Conservation (phyloP, 2,888 invertebrate genomes). For the Tipula helvola region DNA sequence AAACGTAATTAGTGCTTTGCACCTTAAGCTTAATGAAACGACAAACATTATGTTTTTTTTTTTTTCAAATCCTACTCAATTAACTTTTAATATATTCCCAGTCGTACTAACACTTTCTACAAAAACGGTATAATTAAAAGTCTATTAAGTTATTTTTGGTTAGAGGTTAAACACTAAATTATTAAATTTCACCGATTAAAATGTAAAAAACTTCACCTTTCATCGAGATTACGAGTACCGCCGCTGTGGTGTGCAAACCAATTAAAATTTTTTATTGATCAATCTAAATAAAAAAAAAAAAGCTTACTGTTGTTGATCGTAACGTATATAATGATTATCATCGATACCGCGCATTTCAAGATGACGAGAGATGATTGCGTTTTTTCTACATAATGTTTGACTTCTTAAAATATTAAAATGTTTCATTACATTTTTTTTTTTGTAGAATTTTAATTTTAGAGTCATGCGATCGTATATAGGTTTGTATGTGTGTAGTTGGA, state of each 20-base stretch:
- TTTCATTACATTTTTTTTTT: neutral
- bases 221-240: neutral
- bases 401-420: neutral
- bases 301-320: neutral
- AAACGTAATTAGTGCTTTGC: no score
- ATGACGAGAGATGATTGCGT: neutral
- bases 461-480: neutral
- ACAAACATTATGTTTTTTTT: no score
- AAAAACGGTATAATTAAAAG: neutral
- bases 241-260: neutral
- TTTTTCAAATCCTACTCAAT: no score
- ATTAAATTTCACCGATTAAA: neutral
- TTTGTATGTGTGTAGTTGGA: neutral
- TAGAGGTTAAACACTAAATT: neutral
- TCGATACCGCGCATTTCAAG: no score
- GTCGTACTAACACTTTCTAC: neutral
- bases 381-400: neutral
- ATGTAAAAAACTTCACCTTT: neutral
- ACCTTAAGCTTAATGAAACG: no score
- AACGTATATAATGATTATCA: neutral
- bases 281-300: neutral
- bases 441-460: neutral
- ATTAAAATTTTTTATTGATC: neutral
- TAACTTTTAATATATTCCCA: no score
- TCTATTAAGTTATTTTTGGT: neutral